A percentile compares a stretch with the other conserved stretches of the same genome.
Evolutionary conservation across 1,140 invertebrate genomes (phyloP).

Genomic region (Lasioglossum albipes): DNA sequence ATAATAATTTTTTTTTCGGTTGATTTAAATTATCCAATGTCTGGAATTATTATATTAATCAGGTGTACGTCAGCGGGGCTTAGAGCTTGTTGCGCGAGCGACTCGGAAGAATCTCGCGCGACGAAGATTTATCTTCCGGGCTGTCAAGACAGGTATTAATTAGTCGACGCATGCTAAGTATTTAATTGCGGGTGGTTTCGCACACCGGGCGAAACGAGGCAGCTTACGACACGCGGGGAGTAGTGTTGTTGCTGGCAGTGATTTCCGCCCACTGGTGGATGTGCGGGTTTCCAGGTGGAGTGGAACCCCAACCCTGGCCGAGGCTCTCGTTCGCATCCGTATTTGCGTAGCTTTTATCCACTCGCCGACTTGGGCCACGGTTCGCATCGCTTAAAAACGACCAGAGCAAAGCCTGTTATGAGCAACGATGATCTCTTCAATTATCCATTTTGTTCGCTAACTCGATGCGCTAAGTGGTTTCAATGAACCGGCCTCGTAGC

Average conservation of each 20-base stretch:
- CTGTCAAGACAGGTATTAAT: constrained; percentile 1
- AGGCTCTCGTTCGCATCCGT: constrained; percentile 9
- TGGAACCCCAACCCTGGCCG: constrained; percentile 2
- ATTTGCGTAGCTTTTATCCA: constrained; percentile 53
- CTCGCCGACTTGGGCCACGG: not conserved
- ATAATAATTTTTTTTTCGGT: no score
- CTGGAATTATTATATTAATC: not conserved
- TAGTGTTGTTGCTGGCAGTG: not conserved
- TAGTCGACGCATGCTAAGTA: constrained; percentile 8
- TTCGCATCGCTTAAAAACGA: constrained; percentile 24
- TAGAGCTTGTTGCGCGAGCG: not conserved
- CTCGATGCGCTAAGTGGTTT: not conserved
- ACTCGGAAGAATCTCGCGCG: no score
- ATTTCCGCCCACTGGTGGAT: constrained; percentile 4
- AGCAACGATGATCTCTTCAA: constrained; percentile 25
- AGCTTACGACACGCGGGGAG: constrained; percentile 2
- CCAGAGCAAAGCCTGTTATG: constrained; percentile 36
- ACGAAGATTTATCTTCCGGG: not conserved
- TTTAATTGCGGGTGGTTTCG: constrained; percentile 15
- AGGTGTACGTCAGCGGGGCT: not conserved
- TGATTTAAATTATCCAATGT: not conserved
- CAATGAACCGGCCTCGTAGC: not conserved
- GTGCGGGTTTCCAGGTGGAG: constrained; percentile 13
- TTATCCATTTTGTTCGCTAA: not conserved
- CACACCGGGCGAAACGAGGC: not conserved